Base-by-base conservation (phyloP, 2,113 vertebrate species). In the Chionomys nivalis region DNA sequence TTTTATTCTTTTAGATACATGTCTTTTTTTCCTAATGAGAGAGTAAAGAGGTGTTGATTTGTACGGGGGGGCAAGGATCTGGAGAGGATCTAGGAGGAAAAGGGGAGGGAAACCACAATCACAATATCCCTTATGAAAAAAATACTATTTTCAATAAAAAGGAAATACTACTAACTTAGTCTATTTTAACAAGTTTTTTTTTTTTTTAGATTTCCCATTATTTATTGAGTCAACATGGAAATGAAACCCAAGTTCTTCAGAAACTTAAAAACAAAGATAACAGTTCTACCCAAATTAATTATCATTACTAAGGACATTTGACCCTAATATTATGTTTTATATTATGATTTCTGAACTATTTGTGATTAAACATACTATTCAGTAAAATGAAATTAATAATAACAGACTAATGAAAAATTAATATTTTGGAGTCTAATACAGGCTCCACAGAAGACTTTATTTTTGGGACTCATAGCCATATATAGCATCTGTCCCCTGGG, bases 231-330 rank as follows among this genome's bases (percentile, higher is more conserved):
- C 4, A 42, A 44, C 12, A 1, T 82, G 65, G 23, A 21, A 39
- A 82, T 0, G 4, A 26, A 75, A 79, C 52, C 13, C 61, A 11
- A 49, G 0, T 4, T 92, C 39, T 17, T 89, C 24, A 92, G 33
- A 83, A 96, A 77, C 66, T 24, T 72, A n/a, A 14, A 86, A 96
- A 63, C 0, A 49, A 7, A 95, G 39, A 75, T 88, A 94, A 73
- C 82, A 58, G 7, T 63, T 39, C 83, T 21, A 42, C 1, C 19
- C 75, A 55, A 81, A 88, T 78, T 52, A 83, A 49, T 83, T 23
- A 52, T 89, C 31, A 1, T 92, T n/a, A 16, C 0, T 63, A 70
- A 90, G 87, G 7, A 1, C n/a, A 31, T 6, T 52, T 88, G 31
- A 39, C 82, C n/a, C 23, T 87, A 94, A 95, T 77, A 72, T 78